These are phyloP conservation scores for Brachyalestes nurse DNA, from an alignment of 2,797 vertebrate genomes.

Conservation along the genomic window DNA sequence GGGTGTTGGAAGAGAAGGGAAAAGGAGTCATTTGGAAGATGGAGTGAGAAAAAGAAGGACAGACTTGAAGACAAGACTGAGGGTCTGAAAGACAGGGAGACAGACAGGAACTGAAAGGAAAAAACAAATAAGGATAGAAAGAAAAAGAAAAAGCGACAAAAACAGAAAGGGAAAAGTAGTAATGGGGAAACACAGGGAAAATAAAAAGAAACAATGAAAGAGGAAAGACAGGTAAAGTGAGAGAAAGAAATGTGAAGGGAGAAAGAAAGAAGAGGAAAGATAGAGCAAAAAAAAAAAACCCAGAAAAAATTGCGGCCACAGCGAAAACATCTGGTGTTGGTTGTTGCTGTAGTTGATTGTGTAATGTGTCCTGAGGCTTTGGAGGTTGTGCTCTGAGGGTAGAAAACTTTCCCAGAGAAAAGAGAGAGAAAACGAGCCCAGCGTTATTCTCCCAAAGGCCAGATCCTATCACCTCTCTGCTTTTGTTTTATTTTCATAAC, in stretches of 20 bases:
- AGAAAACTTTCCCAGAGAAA: conserved; percentile 51
- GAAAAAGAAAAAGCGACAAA: neutral
- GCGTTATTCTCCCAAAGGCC: conserved; percentile 52
- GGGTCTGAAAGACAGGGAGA: neutral
- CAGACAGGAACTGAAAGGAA: neutral
- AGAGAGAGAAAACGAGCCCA: conserved; percentile 35
- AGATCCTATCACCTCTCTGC: conserved; percentile 28
- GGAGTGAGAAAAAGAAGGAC: no score
- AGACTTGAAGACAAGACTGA: no score
- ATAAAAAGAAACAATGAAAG: conserved; percentile 19
- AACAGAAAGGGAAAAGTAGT: no score
- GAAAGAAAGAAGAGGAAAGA: neutral
- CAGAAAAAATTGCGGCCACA: neutral
- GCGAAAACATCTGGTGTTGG: conserved; percentile 68
- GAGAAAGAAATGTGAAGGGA: no score
- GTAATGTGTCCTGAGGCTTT: conserved; percentile 52
- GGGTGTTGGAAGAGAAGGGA: no score
- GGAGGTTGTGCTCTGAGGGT: conserved; percentile 38
- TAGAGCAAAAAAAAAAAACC: neutral
- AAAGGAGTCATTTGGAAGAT: no score
- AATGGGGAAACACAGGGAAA: neutral
- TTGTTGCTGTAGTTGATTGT: conserved; percentile 61
- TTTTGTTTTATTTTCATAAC: conserved; percentile 62
- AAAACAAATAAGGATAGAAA: neutral
- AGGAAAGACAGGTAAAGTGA: neutral